Evolutionary conservation across 2,797 vertebrate species (phyloP), one percentile per base, ranked within the genome.

Genomic region (Sternarchorhynchus goeldii): DNA sequence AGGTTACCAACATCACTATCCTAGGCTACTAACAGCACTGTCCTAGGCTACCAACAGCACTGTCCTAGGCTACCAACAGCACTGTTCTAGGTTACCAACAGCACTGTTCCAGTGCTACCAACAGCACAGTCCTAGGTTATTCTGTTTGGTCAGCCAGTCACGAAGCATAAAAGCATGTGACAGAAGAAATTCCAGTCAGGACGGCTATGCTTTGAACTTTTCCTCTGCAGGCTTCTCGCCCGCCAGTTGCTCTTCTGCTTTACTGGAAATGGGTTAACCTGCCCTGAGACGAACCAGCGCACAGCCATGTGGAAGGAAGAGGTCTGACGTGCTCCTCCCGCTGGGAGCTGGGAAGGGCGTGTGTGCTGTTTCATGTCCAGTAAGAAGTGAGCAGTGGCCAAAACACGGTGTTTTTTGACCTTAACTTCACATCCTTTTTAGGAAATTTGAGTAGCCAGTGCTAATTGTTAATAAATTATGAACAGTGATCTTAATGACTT

Each of bases 221-320:
- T 57, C 36, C 41, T 41, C 60, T 29, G 14, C 17, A 32, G 50
- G 20, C 25, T 20, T 5, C 7, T 20, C 34, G 21, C 29, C 62
- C 29, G 3, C 34, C 41, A 79, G 25, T 55, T 73, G 68, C 66
- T 65, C 41, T 18, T 29, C 41, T 45, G 59, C 10, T 77, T 73
- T 71, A 75, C 65, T 65, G 36, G 41, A 68, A 50, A 2, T 59
- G 77, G 79, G 79, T 80, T 76, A 77, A 83, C 71, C 81, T 67
- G 73, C 29, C 86, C 62, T 78, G 75, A 69, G 84, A 56, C 34
- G 17, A 78, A 76, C 65, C 32, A 41, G 41, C 82, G 84, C 81
- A 84, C 85, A 83, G 79, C 85, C 78, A 86, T 86, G 84, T 88
- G 84, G 88, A 71, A 87, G 89, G 87, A 91, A 90, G 86, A 88